Evolutionary conservation across 2,888 invertebrate species (phyloP), one percentile per base, ranked within the genome.

Genomic region (Polydrusus cervinus): DNA sequence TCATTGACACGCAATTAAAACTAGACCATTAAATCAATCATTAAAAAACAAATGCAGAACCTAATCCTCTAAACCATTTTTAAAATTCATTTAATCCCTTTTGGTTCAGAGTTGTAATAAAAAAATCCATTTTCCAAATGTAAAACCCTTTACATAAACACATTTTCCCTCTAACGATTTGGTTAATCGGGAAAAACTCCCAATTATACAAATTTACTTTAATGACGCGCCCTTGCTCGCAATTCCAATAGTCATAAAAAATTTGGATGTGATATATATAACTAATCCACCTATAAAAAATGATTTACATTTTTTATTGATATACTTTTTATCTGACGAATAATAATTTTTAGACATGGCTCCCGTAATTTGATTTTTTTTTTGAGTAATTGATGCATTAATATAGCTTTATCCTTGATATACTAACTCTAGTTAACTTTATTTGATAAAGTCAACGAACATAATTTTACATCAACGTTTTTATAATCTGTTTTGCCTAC

Each of bases 141-240:
- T 49, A 49, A 49, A 49, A 49, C 49, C 49, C 49, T 49, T 49
- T 49, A 14, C 16, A 49, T 49, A 49, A 49, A 49, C 49, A 49
- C 49, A 16, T 49, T 14, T 49, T 18, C 49, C 18, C 16, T 49
- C 5, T 16, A 49, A 49, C 49, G 49, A 49, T 49, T 49, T 49
- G 49, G 49, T 49, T 16, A 49, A 49, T 49, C 25, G 14, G n/a
- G 49, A 18, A 49, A 49, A 18, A 18, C 16, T 49, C 18, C 49
- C 49, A 49, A 14, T 49, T 49, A 49, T 49, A 16, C 49, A 49
- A 18, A 16, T 49, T 49, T 49, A 16, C 18, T 49, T 49, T 49
- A 16, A 49, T 16, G 14, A 49, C 16, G 40, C 18, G 49, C 10
- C 18, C 49, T 18, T 18, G 49, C 49, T 49, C 14, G 16, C 16